These are phyloP conservation scores for Athalia circularis DNA, from an alignment of 2,888 invertebrate genomes.

Conservation along the genomic window DNA sequence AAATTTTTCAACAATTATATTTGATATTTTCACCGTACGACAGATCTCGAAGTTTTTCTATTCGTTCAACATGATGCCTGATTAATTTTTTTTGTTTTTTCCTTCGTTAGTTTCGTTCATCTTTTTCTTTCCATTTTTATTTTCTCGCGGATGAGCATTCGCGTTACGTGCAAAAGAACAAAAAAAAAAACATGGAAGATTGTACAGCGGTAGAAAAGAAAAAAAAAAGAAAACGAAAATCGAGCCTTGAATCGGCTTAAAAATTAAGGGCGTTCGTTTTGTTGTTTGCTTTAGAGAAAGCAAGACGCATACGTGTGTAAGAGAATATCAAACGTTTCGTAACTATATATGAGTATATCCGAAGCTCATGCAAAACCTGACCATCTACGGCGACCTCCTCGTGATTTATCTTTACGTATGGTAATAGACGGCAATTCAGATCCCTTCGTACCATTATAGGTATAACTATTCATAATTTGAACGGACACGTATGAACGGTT, in stretches of 20 bases:
- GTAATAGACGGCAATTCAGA: constrained; percentile 2
- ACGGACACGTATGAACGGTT: no score
- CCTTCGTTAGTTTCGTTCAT: no score
- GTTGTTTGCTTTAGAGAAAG: constrained; percentile 40
- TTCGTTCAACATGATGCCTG: no score
- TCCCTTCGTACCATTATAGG: neutral
- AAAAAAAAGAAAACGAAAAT: neutral
- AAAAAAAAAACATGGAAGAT: neutral
- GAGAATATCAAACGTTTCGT: constrained; percentile 20
- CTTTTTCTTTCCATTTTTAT: no score
- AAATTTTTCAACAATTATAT: no score
- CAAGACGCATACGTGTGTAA: neutral
- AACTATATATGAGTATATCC: constrained; percentile 5
- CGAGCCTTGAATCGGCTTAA: neutral
- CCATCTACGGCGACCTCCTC: constrained; percentile 39
- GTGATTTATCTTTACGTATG: constrained; percentile 5
- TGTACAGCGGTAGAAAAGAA: neutral
- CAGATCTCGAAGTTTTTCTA: no score
- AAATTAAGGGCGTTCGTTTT: constrained; percentile 15
- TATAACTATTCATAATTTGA: no score
- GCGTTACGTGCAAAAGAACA: neutral
- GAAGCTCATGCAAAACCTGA: constrained; percentile 34
- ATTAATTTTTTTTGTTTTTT: no score
- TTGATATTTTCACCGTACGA: no score
- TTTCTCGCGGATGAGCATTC: no score